A percentile compares a stretch with the other conserved stretches of the same genome.
Evolutionary conservation across 35 echinoderm and acorn worm species (phyloP).

Genomic region (Acanthaster planci): DNA sequence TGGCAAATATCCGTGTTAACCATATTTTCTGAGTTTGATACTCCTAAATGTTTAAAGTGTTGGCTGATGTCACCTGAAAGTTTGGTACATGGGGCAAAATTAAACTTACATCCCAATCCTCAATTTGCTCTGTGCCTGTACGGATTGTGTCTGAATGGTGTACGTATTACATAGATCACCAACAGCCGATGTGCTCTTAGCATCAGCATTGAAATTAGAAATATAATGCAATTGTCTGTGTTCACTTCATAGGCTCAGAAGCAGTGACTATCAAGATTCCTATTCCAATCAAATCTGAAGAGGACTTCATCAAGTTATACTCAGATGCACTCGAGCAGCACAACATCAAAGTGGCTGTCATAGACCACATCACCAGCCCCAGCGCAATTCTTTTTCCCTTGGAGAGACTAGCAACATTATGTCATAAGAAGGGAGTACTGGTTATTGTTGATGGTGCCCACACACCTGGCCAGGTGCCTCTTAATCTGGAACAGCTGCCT

Average conservation of each 20-base stretch:
- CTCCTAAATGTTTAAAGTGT: too few species aligned
- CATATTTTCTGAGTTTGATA: too few species aligned
- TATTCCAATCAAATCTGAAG: constrained; percentile 50
- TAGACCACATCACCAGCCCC: constrained; percentile 76
- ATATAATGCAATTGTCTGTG: background rate
- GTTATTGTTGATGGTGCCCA: constrained; percentile 87
- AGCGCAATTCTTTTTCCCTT: constrained; percentile 77
- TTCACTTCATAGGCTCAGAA: constrained; percentile 45
- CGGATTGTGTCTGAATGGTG: too few species aligned
- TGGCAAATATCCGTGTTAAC: too few species aligned
- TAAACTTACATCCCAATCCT: too few species aligned
- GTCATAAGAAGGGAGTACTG: constrained; percentile 61
- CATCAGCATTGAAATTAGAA: too few species aligned
- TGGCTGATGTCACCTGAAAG: too few species aligned
- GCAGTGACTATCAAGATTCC: constrained; percentile 59
- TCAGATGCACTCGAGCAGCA: constrained; percentile 39
- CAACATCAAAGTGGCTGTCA: constrained; percentile 60
- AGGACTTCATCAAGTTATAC: constrained; percentile 57
- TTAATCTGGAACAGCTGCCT: constrained; percentile 55
- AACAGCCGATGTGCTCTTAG: too few species aligned
- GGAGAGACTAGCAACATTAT: constrained; percentile 59
- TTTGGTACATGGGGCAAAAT: too few species aligned
- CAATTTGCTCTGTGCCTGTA: too few species aligned
- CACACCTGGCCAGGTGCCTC: constrained; percentile 65
- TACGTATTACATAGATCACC: too few species aligned